Percentiles rank a stretch among this genome's conserved stretches.
phyloP scores from a whole-genome alignment of 1,140 invertebrate genomes.

The Pissodes strobi region DNA sequence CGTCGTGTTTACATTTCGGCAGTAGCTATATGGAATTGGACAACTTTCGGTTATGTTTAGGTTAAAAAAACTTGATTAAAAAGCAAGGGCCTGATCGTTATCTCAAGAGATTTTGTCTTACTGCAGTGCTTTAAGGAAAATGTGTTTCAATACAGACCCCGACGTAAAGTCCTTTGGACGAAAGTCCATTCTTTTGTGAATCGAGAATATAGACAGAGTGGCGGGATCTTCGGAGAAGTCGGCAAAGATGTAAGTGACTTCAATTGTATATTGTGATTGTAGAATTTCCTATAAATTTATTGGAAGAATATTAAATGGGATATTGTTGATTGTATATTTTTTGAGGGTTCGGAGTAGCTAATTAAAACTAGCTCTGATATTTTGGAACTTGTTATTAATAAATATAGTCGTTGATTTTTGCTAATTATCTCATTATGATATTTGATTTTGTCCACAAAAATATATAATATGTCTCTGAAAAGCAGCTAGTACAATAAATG shows the following conservation, averaged over 20 bases:
- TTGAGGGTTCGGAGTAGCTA: background rate
- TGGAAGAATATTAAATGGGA: too few species aligned
- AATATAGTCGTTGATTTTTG: background rate
- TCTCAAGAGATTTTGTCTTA: background rate
- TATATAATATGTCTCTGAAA: too few species aligned
- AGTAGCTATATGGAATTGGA: background rate
- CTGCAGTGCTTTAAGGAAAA: background rate
- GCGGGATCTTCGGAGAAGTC: conserved; percentile 6
- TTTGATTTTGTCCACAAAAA: too few species aligned
- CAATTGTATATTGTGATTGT: too few species aligned
- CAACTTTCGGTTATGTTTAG: background rate
- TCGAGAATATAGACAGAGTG: conserved; percentile 1
- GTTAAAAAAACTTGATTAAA: conserved; percentile 1
- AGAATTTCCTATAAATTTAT: too few species aligned
- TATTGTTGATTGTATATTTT: background rate
- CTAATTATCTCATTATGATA: background rate
- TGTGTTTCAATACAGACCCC: background rate
- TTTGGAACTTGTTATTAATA: background rate
- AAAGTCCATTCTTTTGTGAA: conserved; percentile 1
- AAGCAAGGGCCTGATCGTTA: background rate
- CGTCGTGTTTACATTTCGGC: too few species aligned
- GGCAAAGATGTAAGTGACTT: conserved; percentile 19
- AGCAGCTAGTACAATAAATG: too few species aligned
- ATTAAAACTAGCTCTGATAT: background rate
- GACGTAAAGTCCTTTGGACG: background rate